phyloP scores from a whole-genome alignment of 2,888 invertebrate species.

The Catotricha subobsoleta region DNA sequence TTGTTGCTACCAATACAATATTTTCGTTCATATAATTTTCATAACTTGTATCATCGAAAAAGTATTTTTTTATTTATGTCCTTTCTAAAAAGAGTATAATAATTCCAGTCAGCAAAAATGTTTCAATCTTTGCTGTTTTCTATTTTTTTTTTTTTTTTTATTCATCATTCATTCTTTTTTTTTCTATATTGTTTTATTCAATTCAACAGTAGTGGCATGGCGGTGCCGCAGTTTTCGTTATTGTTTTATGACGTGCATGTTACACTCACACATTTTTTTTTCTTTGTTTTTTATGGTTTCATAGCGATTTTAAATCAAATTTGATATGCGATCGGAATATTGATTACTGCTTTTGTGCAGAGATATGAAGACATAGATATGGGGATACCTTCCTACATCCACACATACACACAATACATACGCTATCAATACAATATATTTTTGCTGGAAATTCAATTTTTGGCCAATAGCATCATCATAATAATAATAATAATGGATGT shows the following conservation, averaged over 20 bases:
- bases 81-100: no score
- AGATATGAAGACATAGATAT: not conserved
- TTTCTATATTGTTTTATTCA: not conserved
- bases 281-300: constrained; percentile 7
- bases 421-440: no score
- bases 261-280: not conserved
- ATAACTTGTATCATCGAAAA: no score
- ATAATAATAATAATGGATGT: no score
- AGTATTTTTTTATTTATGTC: no score
- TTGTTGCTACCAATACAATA: no score
- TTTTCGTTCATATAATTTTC: no score
- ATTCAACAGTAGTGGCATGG: no score
- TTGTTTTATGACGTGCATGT: constrained; percentile 5
- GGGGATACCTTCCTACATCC: not conserved
- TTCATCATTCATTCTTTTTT: not conserved
- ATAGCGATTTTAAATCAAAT: constrained; percentile 10
- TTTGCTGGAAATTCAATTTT: no score
- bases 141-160: no score
- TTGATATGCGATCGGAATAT: constrained; percentile 10
- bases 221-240: not conserved
- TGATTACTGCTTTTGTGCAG: constrained; percentile 3
- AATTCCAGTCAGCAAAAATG: constrained; percentile 7
- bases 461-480: no score
- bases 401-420: not conserved
- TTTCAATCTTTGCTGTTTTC: constrained; percentile 6